Base-by-base conservation (phyloP, 2,113 vertebrate genomes). In the Pachyramphus minor region DNA sequence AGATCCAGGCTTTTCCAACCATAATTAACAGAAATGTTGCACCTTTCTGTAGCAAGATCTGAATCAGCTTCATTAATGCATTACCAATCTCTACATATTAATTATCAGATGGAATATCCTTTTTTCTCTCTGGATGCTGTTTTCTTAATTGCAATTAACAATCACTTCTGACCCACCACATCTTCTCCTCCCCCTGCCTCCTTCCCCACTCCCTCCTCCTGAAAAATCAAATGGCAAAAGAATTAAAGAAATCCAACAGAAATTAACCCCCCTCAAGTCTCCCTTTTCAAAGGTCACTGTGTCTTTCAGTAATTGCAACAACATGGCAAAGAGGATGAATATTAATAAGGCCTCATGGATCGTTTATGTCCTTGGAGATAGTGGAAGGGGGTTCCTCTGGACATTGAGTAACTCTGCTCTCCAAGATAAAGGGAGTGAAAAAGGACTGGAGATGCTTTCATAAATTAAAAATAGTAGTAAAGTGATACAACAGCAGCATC, bases 281-380 rank as follows among this genome's bases (percentile, higher is more conserved):
- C 95, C 87, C 91, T 93, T 97, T 94, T 49, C 87, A 97, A 97
- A 97, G 97, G 96, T 97, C 96, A 96, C 75, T 2, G 37, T 97
- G 96, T 93, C 96, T 96, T 97, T 97, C 93, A 87, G 87, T 97
- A 97, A 96, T 97, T 96, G 95, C 96, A 96, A 96, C 91, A 96
- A 95, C 90, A 96, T 89, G 91, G 95, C 88, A 97, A 91, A 94
- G 86, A 89, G 60, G 85, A 94, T 92, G 94, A 97, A 97, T 97
- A 96, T 96, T 96, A 97, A 97, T 97, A 66, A 95, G 45, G 50
- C 59, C 77, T 97, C 67, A 63, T 91, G 87, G 89, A 93, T 86
- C 74, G 53, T 75, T 95, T 81, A 63, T 87, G 95, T 79, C 95
- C 95, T 97, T 94, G 90, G 90, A 96, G 94, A 75, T 87, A 84